Percentiles rank a stretch among this genome's conserved stretches.
These are phyloP conservation scores for Diarsia dahlii DNA, from an alignment of 2,888 invertebrate species.

Conservation along the genomic window DNA sequence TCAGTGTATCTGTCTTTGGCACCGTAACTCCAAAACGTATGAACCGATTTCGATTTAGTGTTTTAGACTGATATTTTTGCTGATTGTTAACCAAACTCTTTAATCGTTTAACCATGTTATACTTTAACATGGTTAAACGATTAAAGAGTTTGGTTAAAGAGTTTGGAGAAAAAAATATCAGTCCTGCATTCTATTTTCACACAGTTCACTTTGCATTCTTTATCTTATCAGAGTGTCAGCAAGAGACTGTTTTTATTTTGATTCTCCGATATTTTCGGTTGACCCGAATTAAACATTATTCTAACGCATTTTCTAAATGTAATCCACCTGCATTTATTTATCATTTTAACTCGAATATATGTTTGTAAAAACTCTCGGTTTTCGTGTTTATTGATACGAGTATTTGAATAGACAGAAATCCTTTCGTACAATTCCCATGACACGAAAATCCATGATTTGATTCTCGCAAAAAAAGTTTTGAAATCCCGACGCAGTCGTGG, in stretches of 20 bases:
- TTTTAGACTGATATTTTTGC: not conserved
- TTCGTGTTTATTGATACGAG: conserved; percentile 31
- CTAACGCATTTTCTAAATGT: not conserved
- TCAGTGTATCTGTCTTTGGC: not conserved
- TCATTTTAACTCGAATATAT: conserved; percentile 5
- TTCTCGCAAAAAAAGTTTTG: conserved; percentile 25
- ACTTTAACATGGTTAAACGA: too few species aligned
- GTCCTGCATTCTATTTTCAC: not conserved
- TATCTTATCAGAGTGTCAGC: conserved; percentile 11
- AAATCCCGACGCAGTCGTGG: not conserved
- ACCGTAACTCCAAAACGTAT: not conserved
- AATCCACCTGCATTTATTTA: conserved; percentile 4
- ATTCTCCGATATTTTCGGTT: not conserved
- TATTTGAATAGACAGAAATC: conserved; percentile 20
- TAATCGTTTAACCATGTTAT: not conserved
- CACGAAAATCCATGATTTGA: conserved; percentile 25
- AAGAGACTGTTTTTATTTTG: not conserved
- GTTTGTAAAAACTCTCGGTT: not conserved
- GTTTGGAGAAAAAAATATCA: not conserved
- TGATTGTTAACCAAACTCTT: conserved; percentile 12
- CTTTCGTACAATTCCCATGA: conserved; percentile 20
- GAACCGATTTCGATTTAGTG: not conserved
- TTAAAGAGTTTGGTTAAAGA: too few species aligned
- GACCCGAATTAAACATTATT: not conserved
- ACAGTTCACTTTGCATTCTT: not conserved